phyloP scores from a whole-genome alignment of 1,140 invertebrate genomes.

The Ips nitidus region DNA sequence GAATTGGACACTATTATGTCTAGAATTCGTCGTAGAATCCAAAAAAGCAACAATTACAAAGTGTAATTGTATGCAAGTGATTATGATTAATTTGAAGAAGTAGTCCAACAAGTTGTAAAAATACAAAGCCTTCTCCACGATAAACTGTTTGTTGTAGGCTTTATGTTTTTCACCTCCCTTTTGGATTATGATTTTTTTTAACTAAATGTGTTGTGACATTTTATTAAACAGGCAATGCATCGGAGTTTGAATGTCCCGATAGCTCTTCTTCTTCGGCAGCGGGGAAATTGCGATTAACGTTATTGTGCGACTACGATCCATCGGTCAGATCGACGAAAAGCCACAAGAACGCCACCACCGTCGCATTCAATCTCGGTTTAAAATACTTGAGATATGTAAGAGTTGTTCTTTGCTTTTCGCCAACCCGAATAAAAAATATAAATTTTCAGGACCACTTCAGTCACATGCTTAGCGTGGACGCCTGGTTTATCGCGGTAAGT shows the following conservation, averaged over 20 bases:
- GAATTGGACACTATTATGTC: no score
- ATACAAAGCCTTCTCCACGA: no score
- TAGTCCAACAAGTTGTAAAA: no score
- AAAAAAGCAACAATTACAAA: no score
- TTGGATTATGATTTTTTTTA: no score
- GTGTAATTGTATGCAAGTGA: no score
- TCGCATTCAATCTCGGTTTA: slow-evolving; percentile 54
- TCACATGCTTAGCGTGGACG: slow-evolving; percentile 42
- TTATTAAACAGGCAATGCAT: background rate
- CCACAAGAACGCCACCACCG: slow-evolving; percentile 50
- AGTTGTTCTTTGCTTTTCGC: background rate
- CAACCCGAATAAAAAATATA: background rate
- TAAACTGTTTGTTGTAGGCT: no score
- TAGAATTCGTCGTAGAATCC: no score
- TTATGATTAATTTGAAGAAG: no score
- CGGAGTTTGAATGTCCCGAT: slow-evolving; percentile 22
- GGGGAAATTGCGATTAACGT: slow-evolving; percentile 51
- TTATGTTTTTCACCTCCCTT: no score
- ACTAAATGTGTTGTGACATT: no score
- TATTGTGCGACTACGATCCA: slow-evolving; percentile 58
- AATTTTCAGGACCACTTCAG: slow-evolving; percentile 38
- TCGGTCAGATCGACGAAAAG: slow-evolving; percentile 51
- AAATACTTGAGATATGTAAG: slow-evolving; percentile 57
- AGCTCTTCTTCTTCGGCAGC: slow-evolving; percentile 30
- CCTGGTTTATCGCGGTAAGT: slow-evolving; percentile 47